phyloP scores from a whole-genome alignment of 2,113 vertebrate genomes.

The Diadophis punctatus region DNA sequence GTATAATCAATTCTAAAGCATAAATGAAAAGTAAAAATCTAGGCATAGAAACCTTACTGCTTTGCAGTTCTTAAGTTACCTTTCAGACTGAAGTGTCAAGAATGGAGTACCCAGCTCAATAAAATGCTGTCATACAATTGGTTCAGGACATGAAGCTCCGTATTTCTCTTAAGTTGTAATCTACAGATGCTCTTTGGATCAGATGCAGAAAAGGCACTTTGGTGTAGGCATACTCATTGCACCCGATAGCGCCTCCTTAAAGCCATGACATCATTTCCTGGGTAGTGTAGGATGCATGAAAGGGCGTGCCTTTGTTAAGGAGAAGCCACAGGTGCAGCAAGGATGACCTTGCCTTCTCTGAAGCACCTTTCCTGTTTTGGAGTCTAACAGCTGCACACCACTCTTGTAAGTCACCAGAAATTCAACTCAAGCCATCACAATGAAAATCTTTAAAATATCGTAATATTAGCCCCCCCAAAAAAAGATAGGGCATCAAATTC shows the following conservation, averaged over 20 bases:
- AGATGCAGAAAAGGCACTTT: not conserved
- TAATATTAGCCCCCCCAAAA: not conserved
- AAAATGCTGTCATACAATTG: not conserved
- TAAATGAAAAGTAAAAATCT: not conserved
- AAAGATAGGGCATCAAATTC: not conserved
- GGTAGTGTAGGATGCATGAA: not conserved
- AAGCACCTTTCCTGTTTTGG: not conserved
- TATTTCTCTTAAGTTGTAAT: not conserved
- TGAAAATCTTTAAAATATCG: not conserved
- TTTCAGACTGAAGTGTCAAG: not conserved
- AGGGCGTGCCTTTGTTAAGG: not conserved
- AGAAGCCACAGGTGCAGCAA: not conserved
- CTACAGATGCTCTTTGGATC: not conserved
- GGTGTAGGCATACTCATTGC: not conserved
- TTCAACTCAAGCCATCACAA: not conserved
- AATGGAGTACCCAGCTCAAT: not conserved
- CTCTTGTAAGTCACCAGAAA: not conserved
- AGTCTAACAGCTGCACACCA: not conserved
- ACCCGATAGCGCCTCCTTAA: not conserved
- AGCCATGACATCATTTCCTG: not conserved
- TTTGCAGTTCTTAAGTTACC: not conserved
- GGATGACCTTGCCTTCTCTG: not conserved
- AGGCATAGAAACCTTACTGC: not conserved
- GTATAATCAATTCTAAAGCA: not conserved
- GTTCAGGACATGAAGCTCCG: not conserved